A percentile compares a stretch with the other conserved stretches of the same genome.
Conservation (phyloP, 2,113 vertebrate genomes). For the Abramis brama region DNA sequence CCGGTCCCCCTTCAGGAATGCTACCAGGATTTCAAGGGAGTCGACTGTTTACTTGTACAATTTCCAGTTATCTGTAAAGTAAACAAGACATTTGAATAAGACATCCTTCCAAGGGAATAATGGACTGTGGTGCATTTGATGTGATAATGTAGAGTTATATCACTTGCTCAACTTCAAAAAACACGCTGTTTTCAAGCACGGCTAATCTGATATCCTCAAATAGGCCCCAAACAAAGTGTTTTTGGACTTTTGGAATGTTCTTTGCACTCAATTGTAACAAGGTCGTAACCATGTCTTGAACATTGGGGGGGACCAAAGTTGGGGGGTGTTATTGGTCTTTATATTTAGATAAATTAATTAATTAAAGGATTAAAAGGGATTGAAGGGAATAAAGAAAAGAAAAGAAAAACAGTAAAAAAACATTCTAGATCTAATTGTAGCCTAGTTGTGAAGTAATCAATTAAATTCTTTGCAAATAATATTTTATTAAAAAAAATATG, state of each 20-base stretch:
- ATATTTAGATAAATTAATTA: no score
- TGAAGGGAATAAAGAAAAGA: no score
- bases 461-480: no score
- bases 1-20: constrained; percentile 64
- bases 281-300: no score
- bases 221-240: neutral
- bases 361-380: no score
- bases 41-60: constrained; percentile 54
- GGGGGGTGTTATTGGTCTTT: no score
- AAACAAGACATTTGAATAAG: constrained; percentile 41
- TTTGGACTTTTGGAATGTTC: neutral
- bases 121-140: constrained; percentile 22
- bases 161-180: neutral
- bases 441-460: no score
- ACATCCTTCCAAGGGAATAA: neutral
- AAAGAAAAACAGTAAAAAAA: no score
- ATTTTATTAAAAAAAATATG: no score
- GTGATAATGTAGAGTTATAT: constrained; percentile 14
- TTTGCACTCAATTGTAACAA: neutral
- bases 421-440: no score
- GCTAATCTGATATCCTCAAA: neutral
- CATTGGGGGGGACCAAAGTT: no score
- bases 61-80: constrained; percentile 39
- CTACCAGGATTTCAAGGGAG: constrained; percentile 54
- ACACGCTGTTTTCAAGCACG: neutral